Conservation (phyloP, 2,797 vertebrate genomes). For the Protonibea diacanthus region DNA sequence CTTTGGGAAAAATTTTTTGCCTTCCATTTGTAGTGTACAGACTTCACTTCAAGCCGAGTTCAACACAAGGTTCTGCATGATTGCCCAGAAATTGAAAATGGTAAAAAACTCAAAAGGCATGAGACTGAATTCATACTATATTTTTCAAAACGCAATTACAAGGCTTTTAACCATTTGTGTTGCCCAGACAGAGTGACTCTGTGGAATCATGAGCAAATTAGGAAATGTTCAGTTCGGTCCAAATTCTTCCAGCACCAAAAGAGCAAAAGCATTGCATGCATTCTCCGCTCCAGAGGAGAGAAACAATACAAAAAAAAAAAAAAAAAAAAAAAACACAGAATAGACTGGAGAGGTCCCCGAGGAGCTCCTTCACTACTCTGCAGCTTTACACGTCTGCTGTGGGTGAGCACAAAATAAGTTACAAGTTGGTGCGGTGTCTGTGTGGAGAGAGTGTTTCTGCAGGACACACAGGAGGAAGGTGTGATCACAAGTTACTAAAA, state of each 20-base stretch:
- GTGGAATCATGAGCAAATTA: conserved; percentile 55
- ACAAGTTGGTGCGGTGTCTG: background rate
- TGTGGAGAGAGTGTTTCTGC: background rate
- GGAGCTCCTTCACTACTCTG: conserved; percentile 38
- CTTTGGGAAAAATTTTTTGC: conserved; percentile 12
- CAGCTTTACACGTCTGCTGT: conserved; percentile 39
- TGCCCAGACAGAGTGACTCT: conserved; percentile 13
- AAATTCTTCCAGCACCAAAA: conserved; percentile 13
- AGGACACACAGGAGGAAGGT: conserved; percentile 25
- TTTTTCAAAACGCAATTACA: conserved; percentile 67
- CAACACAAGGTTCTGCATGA: conserved; percentile 51
- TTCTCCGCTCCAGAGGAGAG: conserved; percentile 22
- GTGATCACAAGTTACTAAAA: conserved; percentile 7
- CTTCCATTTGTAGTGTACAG: conserved; percentile 35
- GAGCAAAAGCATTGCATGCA: background rate
- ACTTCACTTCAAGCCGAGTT: conserved; percentile 26
- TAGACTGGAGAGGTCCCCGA: conserved; percentile 33
- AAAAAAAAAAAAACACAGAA: conserved; percentile 28
- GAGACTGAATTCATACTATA: conserved; percentile 42
- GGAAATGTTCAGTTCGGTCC: conserved; percentile 1
- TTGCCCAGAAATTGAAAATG: conserved; percentile 57
- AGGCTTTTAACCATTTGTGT: conserved; percentile 48
- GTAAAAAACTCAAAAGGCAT: conserved; percentile 14
- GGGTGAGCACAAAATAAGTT: conserved; percentile 25
- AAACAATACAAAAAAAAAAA: conserved; percentile 10